phyloP scores from a whole-genome alignment of 2,888 invertebrate genomes.

The Chalcosyrphus nemorum region DNA sequence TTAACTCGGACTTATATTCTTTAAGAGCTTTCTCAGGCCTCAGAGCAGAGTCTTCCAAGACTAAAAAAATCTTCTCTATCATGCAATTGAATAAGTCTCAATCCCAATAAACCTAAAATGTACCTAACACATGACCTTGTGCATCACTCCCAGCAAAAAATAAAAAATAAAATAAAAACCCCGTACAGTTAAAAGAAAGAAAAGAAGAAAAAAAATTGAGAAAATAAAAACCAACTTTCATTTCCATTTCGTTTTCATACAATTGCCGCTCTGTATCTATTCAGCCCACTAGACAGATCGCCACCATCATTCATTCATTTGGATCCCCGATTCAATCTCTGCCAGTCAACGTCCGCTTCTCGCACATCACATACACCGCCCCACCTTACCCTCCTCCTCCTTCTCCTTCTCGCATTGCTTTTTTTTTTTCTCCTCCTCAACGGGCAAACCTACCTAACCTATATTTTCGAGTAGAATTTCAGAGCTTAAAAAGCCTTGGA shows the following conservation, averaged over 20 bases:
- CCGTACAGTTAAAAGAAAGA: too few relatives aligned
- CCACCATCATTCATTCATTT: slow-evolving; percentile 62
- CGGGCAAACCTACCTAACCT: slow-evolving; percentile 38
- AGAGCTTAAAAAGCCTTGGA: slow-evolving; percentile 3
- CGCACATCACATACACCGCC: slow-evolving; percentile 16
- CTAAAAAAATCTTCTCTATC: too few relatives aligned
- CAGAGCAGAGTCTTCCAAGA: too few relatives aligned
- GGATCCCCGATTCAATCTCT: slow-evolving; percentile 51
- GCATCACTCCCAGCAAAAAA: slow-evolving; percentile 17
- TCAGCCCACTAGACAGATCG: slow-evolving; percentile 63
- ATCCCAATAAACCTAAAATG: slow-evolving; percentile 17
- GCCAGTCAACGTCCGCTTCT: slow-evolving; percentile 60
- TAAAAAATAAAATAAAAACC: background rate
- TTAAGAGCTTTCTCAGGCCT: too few relatives aligned
- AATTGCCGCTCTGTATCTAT: slow-evolving; percentile 41
- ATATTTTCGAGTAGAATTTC: slow-evolving; percentile 27
- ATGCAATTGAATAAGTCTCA: background rate
- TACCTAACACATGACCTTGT: slow-evolving; percentile 49
- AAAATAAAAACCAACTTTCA: slow-evolving; percentile 26
- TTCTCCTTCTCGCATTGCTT: too few relatives aligned
- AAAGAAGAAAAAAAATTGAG: background rate
- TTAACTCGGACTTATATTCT: too few relatives aligned
- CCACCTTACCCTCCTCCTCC: too few relatives aligned
- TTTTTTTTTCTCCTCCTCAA: background rate
- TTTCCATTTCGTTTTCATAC: slow-evolving; percentile 54